Percentiles rank a stretch among this genome's conserved stretches.
These are phyloP conservation scores for Ciconia stormi DNA, from an alignment of 2,113 vertebrate species.

Conservation along the genomic window DNA sequence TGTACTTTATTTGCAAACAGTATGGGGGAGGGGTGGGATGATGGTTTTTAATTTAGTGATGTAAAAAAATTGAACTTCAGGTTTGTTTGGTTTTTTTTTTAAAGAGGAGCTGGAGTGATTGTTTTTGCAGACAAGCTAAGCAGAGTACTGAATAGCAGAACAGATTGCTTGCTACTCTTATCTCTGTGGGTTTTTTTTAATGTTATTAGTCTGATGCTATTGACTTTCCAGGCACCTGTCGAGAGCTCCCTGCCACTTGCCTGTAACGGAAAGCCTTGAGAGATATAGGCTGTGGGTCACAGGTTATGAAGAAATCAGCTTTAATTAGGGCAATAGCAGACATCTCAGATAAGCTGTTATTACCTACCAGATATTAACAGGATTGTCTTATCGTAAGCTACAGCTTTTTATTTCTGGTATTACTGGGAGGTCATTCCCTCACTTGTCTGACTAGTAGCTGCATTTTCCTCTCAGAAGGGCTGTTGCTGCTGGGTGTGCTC, in stretches of 20 bases:
- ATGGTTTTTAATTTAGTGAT: not conserved
- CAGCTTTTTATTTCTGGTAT: not conserved
- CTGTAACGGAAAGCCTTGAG: not conserved
- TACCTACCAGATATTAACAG: not conserved
- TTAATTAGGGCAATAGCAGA: not conserved
- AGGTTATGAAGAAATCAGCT: not conserved
- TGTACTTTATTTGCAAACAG: not conserved
- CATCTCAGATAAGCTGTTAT: not conserved
- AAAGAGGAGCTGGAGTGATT: not conserved
- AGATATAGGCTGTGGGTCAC: not conserved
- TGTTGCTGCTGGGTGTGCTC: not conserved
- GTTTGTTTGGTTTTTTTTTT: no score
- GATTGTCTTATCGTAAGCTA: not conserved
- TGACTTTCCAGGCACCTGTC: not conserved
- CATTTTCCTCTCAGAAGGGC: rapidly evolving
- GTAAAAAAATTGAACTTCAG: not conserved
- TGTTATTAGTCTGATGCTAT: not conserved
- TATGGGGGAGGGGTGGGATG: not conserved
- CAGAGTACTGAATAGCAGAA: not conserved
- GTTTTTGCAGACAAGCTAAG: not conserved
- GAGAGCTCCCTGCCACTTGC: not conserved
- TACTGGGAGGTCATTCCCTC: not conserved
- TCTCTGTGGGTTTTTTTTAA: not conserved
- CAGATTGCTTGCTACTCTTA: not conserved
- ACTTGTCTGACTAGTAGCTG: not conserved